Percentiles rank a stretch among this genome's conserved stretches.
These are phyloP conservation scores for Galaxea fascicularis DNA, from an alignment of 92 coral and sea anemone genomes.

Conservation along the genomic window DNA sequence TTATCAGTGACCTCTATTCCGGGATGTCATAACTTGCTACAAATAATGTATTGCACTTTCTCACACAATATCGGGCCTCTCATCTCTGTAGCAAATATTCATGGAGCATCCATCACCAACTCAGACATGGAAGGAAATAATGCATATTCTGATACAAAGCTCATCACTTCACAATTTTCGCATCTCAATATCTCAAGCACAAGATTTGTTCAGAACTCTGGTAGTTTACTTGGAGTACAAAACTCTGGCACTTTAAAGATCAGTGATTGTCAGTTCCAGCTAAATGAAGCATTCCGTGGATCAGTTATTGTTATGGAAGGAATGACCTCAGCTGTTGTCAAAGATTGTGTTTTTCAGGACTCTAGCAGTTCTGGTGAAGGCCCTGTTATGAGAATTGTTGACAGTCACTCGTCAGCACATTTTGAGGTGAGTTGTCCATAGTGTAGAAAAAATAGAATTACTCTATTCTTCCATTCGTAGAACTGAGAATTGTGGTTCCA, in stretches of 20 bases:
- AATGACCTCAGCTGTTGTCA: not conserved
- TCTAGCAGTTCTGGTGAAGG: conserved; percentile 35
- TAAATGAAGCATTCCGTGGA: conserved; percentile 29
- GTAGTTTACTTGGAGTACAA: conserved; percentile 33
- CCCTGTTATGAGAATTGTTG: conserved; percentile 36
- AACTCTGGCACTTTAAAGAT: conserved; percentile 20
- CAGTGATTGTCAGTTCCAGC: conserved; percentile 1
- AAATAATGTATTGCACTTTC: conserved; percentile 7
- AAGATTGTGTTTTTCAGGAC: conserved; percentile 22
- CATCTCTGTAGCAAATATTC: conserved; percentile 21
- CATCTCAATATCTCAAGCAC: conserved; percentile 20
- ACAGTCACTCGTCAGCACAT: not conserved
- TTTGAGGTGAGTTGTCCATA: conserved; percentile 32
- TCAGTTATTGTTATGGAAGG: conserved; percentile 37
- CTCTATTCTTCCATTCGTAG: too few species aligned
- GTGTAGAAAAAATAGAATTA: too few species aligned
- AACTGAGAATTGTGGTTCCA: too few species aligned
- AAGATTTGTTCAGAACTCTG: conserved; percentile 47
- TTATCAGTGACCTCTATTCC: conserved; percentile 46
- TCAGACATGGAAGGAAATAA: conserved; percentile 31
- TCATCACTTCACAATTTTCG: conserved; percentile 34
- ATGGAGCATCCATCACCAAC: conserved; percentile 14
- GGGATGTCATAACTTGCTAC: conserved; percentile 27
- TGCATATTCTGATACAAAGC: not conserved
- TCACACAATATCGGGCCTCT: conserved; percentile 39